Evolutionary conservation across 2,113 vertebrate species (phyloP), one percentile per base, ranked within the genome.

Genomic region (Lepidothrix coronata): DNA sequence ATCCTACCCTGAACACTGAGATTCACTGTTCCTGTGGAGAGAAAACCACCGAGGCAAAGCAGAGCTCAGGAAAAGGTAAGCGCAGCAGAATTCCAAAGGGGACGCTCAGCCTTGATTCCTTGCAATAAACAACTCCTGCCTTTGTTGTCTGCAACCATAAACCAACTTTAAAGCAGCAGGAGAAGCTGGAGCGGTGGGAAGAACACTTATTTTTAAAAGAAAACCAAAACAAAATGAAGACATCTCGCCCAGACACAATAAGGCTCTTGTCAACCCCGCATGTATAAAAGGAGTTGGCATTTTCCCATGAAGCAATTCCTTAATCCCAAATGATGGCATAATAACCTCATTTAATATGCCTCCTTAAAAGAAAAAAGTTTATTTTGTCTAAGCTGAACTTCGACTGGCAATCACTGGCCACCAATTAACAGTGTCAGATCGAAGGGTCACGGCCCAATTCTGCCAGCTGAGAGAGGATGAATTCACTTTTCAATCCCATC

Each of bases 261-360:
- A 87, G 48, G 94, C 59, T 87, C 82, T 91, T 93, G 71, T 96
- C 85, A 91, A 81, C 84, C 61, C 57, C 84, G 30, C 77, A 92
- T 70, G 85, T 85, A 62, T 95, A 95, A 96, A 96, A 93, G 65
- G 77, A 96, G 68, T 44, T 82, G 78, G 83, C 93, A 88, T 61
- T 92, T 97, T 96, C 96, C 81, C 78, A 95, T 95, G 97, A 97
- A 97, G 67, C 90, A 92, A 88, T 66, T 94, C 78, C 95, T 96
- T 97, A 89, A 97, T 96, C 96, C 96, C 91, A 96, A 95, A 77
- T 91, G 73, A 97, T 93, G 88, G 92, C 83, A 97, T 95, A 97
- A 96, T 89, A 95, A 91, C 83, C 52, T 90, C 79, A 94, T 89
- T 94, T 96, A 94, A 84, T 92, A 91, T 77, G 88, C 30, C 67